Conservation (phyloP, 2,113 vertebrate genomes). For the Silurus meridionalis region DNA sequence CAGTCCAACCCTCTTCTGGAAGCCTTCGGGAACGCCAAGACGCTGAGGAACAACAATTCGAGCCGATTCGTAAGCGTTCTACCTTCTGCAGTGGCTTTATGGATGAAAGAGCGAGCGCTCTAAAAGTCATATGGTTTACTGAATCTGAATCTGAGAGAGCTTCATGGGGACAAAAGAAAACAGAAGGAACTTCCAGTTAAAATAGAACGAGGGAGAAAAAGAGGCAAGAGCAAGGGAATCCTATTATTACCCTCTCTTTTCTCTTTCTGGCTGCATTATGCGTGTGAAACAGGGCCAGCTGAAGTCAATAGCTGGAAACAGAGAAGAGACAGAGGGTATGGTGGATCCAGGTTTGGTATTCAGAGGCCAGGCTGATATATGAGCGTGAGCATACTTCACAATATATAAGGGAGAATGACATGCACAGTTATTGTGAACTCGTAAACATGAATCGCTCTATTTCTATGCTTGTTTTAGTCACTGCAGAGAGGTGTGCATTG, state of each 20-base stretch:
- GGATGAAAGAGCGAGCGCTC: conserved; percentile 15
- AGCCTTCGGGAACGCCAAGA: conserved; percentile 97
- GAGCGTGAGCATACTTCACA: background rate
- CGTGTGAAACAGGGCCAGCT: conserved; percentile 53
- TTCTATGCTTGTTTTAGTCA: background rate
- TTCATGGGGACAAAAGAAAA: conserved; percentile 41
- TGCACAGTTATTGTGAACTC: conserved; percentile 11
- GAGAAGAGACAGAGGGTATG: conserved; percentile 30
- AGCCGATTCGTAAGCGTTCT: conserved; percentile 90
- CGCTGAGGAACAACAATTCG: conserved; percentile 97
- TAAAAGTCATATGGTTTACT: conserved; percentile 12
- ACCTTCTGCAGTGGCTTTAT: background rate
- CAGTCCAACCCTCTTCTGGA: conserved; percentile 96
- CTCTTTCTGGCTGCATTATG: conserved; percentile 31
- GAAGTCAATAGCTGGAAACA: conserved; percentile 47
- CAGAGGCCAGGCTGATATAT: conserved; percentile 40
- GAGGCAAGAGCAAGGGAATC: background rate
- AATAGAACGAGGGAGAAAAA: conserved; percentile 19
- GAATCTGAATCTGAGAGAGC: conserved; percentile 13
- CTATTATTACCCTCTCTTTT: conserved; percentile 28
- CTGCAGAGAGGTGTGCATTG: background rate
- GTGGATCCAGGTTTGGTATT: conserved; percentile 28
- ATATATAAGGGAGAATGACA: background rate
- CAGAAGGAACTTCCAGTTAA: conserved; percentile 28
- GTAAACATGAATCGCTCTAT: background rate